Percentiles rank a stretch among this genome's conserved stretches.
These are phyloP conservation scores for Peucedramus taeniatus DNA, from an alignment of 2,113 vertebrate genomes.

Conservation along the genomic window DNA sequence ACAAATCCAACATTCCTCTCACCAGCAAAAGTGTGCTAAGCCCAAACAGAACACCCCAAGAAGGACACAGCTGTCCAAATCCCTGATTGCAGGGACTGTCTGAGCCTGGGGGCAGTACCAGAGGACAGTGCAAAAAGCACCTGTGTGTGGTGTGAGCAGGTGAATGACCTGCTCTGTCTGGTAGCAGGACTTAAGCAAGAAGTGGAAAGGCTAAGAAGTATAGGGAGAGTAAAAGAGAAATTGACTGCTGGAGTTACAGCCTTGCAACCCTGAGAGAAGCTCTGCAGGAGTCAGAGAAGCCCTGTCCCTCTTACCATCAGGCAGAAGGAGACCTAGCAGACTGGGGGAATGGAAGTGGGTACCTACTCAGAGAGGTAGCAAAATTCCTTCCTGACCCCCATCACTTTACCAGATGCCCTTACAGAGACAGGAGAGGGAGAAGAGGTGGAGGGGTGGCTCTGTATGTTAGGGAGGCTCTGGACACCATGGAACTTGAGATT, in stretches of 20 bases:
- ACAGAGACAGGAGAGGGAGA: neutral
- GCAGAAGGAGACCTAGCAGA: neutral
- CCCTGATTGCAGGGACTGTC: neutral
- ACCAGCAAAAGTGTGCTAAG: neutral
- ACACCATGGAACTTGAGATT: neutral
- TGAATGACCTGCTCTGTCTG: neutral
- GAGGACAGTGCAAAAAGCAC: neutral
- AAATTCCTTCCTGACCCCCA: neutral
- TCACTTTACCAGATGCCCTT: neutral
- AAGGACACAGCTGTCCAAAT: neutral
- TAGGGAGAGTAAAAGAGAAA: neutral
- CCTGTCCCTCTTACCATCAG: neutral
- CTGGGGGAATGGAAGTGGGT: neutral
- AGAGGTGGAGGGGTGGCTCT: neutral
- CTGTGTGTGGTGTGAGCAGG: neutral
- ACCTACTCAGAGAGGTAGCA: neutral
- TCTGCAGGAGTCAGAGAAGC: neutral
- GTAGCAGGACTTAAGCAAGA: neutral
- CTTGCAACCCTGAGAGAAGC: neutral
- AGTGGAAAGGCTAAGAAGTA: neutral
- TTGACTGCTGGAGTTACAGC: neutral
- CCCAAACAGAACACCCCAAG: neutral
- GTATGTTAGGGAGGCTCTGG: too few relatives aligned
- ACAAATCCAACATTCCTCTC: too few relatives aligned
- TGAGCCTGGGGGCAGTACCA: neutral